A percentile compares a stretch with the other conserved stretches of the same genome.
Evolutionary conservation across 2,888 invertebrate genomes (phyloP).

Genomic region (Cantharis lateralis): DNA sequence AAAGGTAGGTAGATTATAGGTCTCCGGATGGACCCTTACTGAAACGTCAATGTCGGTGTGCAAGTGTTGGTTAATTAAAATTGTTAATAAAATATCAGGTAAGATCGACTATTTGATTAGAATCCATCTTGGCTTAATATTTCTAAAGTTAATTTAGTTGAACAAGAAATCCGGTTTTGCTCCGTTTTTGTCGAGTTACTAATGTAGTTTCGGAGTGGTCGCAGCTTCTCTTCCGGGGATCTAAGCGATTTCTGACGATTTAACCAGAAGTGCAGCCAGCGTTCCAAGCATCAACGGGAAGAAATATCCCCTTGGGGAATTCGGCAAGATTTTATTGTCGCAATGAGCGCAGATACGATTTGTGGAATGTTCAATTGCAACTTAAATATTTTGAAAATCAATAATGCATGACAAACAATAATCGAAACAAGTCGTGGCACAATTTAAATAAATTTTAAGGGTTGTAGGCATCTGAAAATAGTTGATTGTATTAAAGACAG

Average conservation of each 20-base stretch:
- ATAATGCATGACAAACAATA: not conserved
- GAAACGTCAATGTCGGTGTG: not conserved
- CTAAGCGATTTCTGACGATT: slow-evolving; percentile 25
- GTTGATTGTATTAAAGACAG: slow-evolving; percentile 33
- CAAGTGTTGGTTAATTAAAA: not conserved
- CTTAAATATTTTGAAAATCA: not conserved
- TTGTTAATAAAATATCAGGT: slow-evolving; percentile 9
- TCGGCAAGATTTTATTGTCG: slow-evolving; percentile 30
- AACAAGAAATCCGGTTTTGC: slow-evolving; percentile 20
- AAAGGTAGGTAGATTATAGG: not conserved
- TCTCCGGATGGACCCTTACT: not conserved
- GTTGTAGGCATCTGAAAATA: slow-evolving; percentile 27
- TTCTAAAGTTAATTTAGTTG: slow-evolving; percentile 18
- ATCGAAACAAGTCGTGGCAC: not conserved
- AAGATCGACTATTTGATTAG: slow-evolving; percentile 14
- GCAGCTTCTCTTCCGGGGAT: slow-evolving; percentile 27
- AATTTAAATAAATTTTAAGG: slow-evolving; percentile 20
- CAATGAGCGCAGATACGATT: slow-evolving; percentile 24
- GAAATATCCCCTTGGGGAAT: slow-evolving; percentile 28
- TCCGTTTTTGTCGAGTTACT: slow-evolving; percentile 25
- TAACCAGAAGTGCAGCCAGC: slow-evolving; percentile 21
- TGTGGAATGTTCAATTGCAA: slow-evolving; percentile 4
- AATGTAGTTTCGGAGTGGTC: slow-evolving; percentile 27
- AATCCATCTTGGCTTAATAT: not conserved
- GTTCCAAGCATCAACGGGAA: slow-evolving; percentile 27